Evolutionary conservation across 2,113 vertebrate species (phyloP), one percentile per base, ranked within the genome.

Genomic region (Poeciliopsis occidentalis): DNA sequence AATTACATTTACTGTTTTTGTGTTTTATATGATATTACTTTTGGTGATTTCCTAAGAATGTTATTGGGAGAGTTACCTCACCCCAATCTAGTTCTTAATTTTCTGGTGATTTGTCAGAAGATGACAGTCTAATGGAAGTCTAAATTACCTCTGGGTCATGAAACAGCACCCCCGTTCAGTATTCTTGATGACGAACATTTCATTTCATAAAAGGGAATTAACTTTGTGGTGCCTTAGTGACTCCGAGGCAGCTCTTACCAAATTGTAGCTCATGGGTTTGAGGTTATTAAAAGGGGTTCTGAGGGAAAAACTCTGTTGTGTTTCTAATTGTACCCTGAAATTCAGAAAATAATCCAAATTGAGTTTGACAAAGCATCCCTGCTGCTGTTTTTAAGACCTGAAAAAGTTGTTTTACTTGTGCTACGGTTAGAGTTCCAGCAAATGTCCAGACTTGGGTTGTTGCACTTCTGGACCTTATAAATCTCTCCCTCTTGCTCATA

Each of bases 1-100:
- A 29, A 79, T 61, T 30, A 39, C 66, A 60, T 64, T 29, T 22
- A 34, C 61, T 67, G 65, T 64, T 57, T 69, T 32, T 60, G 22
- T 41, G 37, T 67, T 63, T 41, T 60, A 22, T 67, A 10, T 78
- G 67, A 69, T 57, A 29, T 17, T 17, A 7, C 7, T 44, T 65
- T 32, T 34, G 24, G 26, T 64, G 24, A n/a, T 54, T 51, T 5
- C 8, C 3, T 12, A 64, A 37, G 71, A 68, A 54, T 3, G 22
- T 22, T 12, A 67, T 31, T 51, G 30, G 1, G 68, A 29, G 24
- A 67, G 31, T 12, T 15, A 31, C 64, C 3, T 7, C 24, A 15
- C 72, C 15, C 24, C 37, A 22, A 44, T 64, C 19, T 34, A 37
- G 29, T 69, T 13, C 64, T 11, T 60, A 22, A 19, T 65, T 37